A percentile compares a stretch with the other conserved stretches of the same genome.
These are phyloP conservation scores for Aphaenogaster ashmeadi DNA, from an alignment of 1,140 invertebrate genomes.

Conservation along the genomic window DNA sequence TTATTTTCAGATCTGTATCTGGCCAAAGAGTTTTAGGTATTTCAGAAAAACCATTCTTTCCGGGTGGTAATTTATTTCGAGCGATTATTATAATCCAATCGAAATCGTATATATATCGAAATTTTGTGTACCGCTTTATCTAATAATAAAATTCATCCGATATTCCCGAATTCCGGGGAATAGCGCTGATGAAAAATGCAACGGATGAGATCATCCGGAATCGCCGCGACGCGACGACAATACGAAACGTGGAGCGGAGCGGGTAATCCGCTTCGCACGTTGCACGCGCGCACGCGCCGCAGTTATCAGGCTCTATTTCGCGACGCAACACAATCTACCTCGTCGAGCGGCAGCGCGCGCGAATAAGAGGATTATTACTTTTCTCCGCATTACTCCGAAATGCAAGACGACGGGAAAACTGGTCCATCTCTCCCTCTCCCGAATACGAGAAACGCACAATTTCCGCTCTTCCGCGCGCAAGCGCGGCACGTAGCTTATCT, in stretches of 20 bases:
- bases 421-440: conserved; percentile 14
- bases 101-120: conserved; percentile 14
- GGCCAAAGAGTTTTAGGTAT: no score
- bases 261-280: conserved; percentile 32
- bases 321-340: conserved; percentile 33
- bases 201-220: conserved; percentile 24
- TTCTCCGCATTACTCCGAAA: conserved; percentile 37
- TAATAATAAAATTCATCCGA: not conserved
- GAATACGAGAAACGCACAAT: conserved; percentile 63
- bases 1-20: no score
- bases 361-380: conserved; percentile 59
- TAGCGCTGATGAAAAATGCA: conserved; percentile 40
- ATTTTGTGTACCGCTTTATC: not conserved
- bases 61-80: not conserved
- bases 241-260: not conserved
- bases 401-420: conserved; percentile 31
- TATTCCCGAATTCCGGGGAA: not conserved
- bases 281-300: conserved; percentile 1
- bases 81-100: not conserved
- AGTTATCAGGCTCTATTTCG: conserved; percentile 42
- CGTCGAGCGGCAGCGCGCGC: not conserved
- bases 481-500: conserved; percentile 64
- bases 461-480: conserved; percentile 45
- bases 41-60: no score
- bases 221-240: conserved; percentile 15